Conservation (phyloP, 1,140 invertebrate genomes). For the Onthophagus taurus region DNA sequence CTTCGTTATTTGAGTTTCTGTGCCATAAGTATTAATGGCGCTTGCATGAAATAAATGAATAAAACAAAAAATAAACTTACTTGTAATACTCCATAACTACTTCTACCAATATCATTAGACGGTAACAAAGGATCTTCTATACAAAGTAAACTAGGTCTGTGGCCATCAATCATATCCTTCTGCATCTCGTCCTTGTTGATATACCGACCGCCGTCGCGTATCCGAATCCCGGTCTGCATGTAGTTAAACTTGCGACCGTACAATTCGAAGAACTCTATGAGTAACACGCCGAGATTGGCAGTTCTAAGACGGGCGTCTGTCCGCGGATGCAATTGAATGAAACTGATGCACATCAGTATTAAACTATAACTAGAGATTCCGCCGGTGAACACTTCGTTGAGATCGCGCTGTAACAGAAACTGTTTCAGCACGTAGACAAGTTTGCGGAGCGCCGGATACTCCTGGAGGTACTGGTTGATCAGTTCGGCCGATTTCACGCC, state of each 20-base stretch:
- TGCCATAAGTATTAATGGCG: no score
- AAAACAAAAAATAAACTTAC: no score
- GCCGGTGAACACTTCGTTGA: slow-evolving; percentile 98
- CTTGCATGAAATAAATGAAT: no score
- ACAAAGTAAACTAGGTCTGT: slow-evolving; percentile 85
- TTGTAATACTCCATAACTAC: slow-evolving; percentile 76
- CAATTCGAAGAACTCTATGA: slow-evolving; percentile 96
- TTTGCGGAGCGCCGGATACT: slow-evolving; percentile 81
- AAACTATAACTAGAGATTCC: slow-evolving; percentile 98
- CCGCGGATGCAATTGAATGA: slow-evolving; percentile 64
- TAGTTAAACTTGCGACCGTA: slow-evolving; percentile 97
- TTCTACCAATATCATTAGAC: slow-evolving; percentile 93
- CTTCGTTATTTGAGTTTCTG: no score
- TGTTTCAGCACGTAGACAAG: slow-evolving; percentile 96
- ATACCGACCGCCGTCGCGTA: slow-evolving; percentile 90
- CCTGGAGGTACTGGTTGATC: slow-evolving; percentile 74
- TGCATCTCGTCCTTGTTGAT: slow-evolving; percentile 92
- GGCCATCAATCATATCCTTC: slow-evolving; percentile 85
- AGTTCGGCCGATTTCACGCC: slow-evolving; percentile 91
- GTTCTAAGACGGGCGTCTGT: slow-evolving; percentile 50
- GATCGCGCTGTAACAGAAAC: slow-evolving; percentile 90
- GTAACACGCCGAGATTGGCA: slow-evolving; percentile 83
- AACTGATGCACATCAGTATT: slow-evolving; percentile 97
- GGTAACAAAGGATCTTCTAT: slow-evolving; percentile 96
- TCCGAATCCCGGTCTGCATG: slow-evolving; percentile 85